Base-by-base conservation (phyloP, 2,113 vertebrate species). In the Jacana jacana region DNA sequence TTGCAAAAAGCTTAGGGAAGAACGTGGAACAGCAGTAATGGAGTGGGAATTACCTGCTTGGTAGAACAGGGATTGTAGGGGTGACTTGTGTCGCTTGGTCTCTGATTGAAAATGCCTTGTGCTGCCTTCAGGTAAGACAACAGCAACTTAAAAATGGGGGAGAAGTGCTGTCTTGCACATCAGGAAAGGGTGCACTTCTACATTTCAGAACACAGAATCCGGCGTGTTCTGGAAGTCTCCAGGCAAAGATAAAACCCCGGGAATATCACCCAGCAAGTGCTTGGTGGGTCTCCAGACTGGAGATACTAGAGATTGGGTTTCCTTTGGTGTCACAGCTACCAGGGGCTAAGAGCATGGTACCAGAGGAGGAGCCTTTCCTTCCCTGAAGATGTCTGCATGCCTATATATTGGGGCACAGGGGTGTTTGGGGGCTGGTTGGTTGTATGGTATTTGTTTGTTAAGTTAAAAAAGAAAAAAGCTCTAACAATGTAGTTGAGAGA, bases 261-360 rank as follows among this genome's bases (percentile, higher is more conserved):
- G 25, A 66, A 0, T 10, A 1, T n/a, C 24, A 44, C 35, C 49
- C 51, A n/a, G 40, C 4, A 27, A 48, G 14, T 7, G 20, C 31
- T 24, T 24, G 31, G 20, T 3, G 48, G 49, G 10, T 25, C 27
- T 68, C 33, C 7, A 8, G 48, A 31, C 31, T 60, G 61, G 37
- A 40, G 30, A 37, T 64, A 3, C 4, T 19, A 33, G 8, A 7
- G 40, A 6, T 3, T 18, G 5, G 13, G 12, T 1, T 24, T 28
- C 10, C 37, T 68, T 24, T 46, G 44, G 11, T 46, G 63, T 69
- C 48, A 15, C 27, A 58, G 58, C 48, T 81, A 4, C 83, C 54
- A 19, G 63, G 58, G 68, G 61, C 42, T n/a, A n/a, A n/a, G n/a
- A n/a, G n/a, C n/a, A 9, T 9, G 2, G 3, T 17, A 8, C 11